These are phyloP conservation scores for Prenolepis imparis DNA, from an alignment of 2,888 invertebrate genomes.

Conservation along the genomic window DNA sequence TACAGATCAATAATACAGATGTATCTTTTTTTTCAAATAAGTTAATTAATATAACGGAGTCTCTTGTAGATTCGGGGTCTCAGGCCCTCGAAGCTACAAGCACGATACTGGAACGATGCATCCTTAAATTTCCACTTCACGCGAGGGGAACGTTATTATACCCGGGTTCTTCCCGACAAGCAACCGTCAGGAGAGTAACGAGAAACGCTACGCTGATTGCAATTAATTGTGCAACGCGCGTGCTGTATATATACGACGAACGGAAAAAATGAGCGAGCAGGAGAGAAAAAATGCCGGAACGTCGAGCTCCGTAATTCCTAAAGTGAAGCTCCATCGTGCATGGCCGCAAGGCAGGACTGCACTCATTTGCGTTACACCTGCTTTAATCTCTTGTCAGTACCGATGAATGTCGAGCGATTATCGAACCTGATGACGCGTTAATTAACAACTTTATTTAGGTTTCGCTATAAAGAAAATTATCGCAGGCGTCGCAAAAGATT, in stretches of 20 bases:
- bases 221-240: conserved; percentile 66
- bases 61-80: neutral
- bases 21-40: neutral
- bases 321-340: conserved; percentile 25
- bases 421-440: conserved; percentile 23
- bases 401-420: conserved; percentile 1
- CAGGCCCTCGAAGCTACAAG: neutral
- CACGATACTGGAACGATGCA: conserved; percentile 12
- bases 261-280: conserved; percentile 40
- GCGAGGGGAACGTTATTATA: conserved; percentile 38
- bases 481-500: conserved; percentile 9
- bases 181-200: conserved; percentile 47
- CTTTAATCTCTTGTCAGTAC: neutral
- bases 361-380: neutral
- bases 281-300: conserved; percentile 43
- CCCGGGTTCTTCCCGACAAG: conserved; percentile 19
- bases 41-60: neutral
- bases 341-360: neutral
- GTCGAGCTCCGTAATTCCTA: conserved; percentile 36
- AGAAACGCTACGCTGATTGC: conserved; percentile 66
- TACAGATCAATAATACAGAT: neutral
- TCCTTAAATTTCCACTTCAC: conserved; percentile 16
- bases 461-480: conserved; percentile 7
- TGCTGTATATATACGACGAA: conserved; percentile 8
- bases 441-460: conserved; percentile 43